Evolutionary conservation across 2,888 invertebrate species (phyloP), one percentile per base, ranked within the genome.

Genomic region (Bellardia pandia): DNA sequence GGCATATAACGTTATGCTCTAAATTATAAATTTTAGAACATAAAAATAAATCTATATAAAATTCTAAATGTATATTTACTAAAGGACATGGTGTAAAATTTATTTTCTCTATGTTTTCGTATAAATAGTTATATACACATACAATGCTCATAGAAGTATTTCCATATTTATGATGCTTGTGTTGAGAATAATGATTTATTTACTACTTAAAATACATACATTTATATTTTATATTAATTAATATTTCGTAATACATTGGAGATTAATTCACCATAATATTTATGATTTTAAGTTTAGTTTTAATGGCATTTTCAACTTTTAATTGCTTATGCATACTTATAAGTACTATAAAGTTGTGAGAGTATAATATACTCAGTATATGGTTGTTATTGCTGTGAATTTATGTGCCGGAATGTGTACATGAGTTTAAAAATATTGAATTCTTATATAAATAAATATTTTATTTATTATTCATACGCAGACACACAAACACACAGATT

Each of bases 251-350:
- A 66, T 68, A 56, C 48, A 74, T 84, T 79, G 0, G 84, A 74
- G 78, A 78, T 78, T 84, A 60, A 84, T 74, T 75, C 58, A 78
- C 14, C n/a, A 68, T 84, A 74, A 78, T 78, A 78, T 79, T 84
- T 48, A 72, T 78, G 64, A 84, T 66, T 66, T 74, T 51, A 14
- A 60, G 53, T 72, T 64, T 13, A 74, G 74, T 51, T 78, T 72
- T 30, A 58, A 72, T 84, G 60, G 11, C 30, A 51, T 58, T 58
- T 58, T 4, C 5, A 6, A 11, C 45, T 84, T 51, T 58, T 51
- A 84, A 82, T 82, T 82, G 75, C 81, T 68, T 23, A 45, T 23
- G 37, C 48, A 23, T 13, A 48, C 16, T 42, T 23, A 11, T 23
- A 14, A 1, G 14, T 2, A 53, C 8, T 68, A n/a, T 33, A n/a